Conservation (phyloP, 2,888 invertebrate species). For the Ophioninae sp. region DNA sequence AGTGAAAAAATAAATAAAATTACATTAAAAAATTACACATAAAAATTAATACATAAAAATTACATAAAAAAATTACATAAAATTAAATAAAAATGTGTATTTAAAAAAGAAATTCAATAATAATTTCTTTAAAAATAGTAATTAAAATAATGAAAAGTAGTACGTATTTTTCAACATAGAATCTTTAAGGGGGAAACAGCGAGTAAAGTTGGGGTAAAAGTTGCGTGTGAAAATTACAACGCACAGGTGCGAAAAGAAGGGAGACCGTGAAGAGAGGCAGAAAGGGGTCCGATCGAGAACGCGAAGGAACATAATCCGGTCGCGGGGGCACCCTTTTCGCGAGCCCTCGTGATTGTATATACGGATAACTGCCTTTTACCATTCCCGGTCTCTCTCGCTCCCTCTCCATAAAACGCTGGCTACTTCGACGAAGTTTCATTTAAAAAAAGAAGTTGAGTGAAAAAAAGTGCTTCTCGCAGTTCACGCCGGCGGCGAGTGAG, state of each 20-base stretch:
- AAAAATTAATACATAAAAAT: no score
- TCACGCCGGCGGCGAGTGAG: conserved; percentile 17
- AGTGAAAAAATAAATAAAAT: no score
- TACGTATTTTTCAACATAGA: neutral
- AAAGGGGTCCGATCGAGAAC: conserved; percentile 31
- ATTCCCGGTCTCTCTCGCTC: neutral
- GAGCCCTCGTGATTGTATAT: conserved; percentile 48
- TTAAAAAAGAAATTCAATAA: no score
- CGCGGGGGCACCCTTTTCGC: conserved; percentile 42
- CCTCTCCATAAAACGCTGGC: neutral
- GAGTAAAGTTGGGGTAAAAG: conserved; percentile 4
- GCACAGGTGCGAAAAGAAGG: conserved; percentile 33
- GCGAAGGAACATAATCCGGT: conserved; percentile 52
- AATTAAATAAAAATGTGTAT: no score
- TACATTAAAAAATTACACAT: no score
- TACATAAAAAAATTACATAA: no score
- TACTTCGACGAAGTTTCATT: conserved; percentile 28
- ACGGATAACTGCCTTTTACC: conserved; percentile 55
- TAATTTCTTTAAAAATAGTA: no score
- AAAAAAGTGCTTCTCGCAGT: conserved; percentile 38
- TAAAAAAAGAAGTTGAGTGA: neutral
- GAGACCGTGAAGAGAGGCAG: conserved; percentile 11
- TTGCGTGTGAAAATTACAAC: conserved; percentile 56
- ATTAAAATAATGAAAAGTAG: neutral
- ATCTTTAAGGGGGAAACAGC: conserved; percentile 1